phyloP scores from a whole-genome alignment of 2,888 invertebrate genomes.

The Lysandra coridon region DNA sequence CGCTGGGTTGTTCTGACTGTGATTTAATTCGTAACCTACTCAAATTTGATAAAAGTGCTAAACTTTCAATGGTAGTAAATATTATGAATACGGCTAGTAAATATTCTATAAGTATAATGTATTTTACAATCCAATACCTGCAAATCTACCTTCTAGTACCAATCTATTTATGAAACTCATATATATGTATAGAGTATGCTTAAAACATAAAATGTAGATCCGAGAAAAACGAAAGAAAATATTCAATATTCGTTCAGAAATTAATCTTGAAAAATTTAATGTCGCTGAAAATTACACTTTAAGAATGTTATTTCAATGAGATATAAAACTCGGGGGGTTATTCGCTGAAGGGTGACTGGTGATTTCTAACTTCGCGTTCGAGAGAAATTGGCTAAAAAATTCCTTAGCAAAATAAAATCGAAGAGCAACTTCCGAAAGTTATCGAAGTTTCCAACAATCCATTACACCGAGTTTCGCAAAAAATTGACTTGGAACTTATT shows the following conservation, averaged over 20 bases:
- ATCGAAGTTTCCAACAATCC: slow-evolving; percentile 79
- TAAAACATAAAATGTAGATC: background rate
- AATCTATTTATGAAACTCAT: background rate
- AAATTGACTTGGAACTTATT: slow-evolving; percentile 77
- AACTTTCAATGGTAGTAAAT: no score
- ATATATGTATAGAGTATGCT: no score
- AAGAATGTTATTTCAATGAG: slow-evolving; percentile 26
- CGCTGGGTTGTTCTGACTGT: background rate
- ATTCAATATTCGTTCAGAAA: slow-evolving; percentile 18
- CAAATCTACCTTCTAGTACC: background rate
- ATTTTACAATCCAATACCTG: no score
- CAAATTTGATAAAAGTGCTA: background rate
- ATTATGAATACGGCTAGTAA: background rate
- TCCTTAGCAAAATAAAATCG: slow-evolving; percentile 75
- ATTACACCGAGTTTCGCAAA: slow-evolving; percentile 78
- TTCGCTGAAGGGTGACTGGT: slow-evolving; percentile 69
- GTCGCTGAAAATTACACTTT: slow-evolving; percentile 27
- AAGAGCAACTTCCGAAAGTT: slow-evolving; percentile 79
- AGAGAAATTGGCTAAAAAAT: slow-evolving; percentile 79
- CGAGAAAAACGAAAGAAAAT: background rate
- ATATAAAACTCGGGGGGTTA: slow-evolving; percentile 40
- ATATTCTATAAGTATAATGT: background rate
- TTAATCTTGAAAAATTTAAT: slow-evolving; percentile 20
- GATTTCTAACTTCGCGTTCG: slow-evolving; percentile 65
- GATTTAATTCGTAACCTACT: background rate